These are phyloP conservation scores for Prosapia bicincta DNA, from an alignment of 2,888 invertebrate genomes.

Conservation along the genomic window DNA sequence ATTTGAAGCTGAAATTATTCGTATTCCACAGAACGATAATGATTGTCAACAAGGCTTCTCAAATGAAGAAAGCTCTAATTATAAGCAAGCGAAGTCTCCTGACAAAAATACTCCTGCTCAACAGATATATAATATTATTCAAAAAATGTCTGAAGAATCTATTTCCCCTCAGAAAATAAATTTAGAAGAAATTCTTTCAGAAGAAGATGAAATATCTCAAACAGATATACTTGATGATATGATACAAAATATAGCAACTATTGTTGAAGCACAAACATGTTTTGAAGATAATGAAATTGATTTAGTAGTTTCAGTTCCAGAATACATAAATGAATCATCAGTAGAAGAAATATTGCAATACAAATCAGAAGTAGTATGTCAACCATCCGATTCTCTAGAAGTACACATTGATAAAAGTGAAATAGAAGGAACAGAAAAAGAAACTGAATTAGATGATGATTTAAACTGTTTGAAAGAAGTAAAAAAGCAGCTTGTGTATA, in stretches of 20 bases:
- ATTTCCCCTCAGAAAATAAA: background rate
- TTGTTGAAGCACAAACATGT: background rate
- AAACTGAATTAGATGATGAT: constrained; percentile 48
- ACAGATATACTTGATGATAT: background rate
- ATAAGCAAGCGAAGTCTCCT: background rate
- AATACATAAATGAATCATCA: constrained; percentile 7
- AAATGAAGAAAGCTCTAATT: background rate
- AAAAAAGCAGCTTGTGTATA: constrained; percentile 41
- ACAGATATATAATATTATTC: constrained; percentile 7
- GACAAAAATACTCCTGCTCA: background rate
- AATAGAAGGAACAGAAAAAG: constrained; percentile 50
- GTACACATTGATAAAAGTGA: constrained; percentile 53
- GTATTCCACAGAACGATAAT: background rate
- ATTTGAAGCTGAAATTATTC: constrained; percentile 27
- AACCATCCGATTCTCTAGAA: constrained; percentile 49
- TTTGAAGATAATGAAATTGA: constrained; percentile 13
- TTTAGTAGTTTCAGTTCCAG: background rate
- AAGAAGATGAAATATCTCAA: background rate
- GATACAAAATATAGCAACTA: background rate
- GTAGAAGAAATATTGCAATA: constrained; percentile 39
- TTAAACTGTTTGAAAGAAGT: constrained; percentile 43
- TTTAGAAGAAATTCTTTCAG: background rate
- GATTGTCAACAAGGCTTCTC: background rate
- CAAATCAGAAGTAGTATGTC: constrained; percentile 44
- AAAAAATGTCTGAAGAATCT: constrained; percentile 2